phyloP scores from a whole-genome alignment of 2,888 invertebrate genomes.

The Tinea pellionella region DNA sequence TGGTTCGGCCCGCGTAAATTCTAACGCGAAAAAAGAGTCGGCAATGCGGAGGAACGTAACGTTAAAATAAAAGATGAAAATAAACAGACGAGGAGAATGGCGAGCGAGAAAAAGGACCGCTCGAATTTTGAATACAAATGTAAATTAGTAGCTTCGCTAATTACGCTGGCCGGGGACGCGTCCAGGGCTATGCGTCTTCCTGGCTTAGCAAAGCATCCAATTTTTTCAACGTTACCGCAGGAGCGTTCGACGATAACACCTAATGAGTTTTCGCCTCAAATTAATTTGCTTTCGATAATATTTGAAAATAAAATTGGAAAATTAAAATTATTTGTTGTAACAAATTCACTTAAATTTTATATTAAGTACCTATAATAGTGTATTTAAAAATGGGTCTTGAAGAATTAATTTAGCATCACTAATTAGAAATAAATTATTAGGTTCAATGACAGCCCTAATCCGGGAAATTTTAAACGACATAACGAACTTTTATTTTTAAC shows the following conservation, averaged over 20 bases:
- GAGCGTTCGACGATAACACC: conserved; percentile 33
- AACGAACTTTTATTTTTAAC: conserved; percentile 50
- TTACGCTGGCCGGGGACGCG: conserved; percentile 59
- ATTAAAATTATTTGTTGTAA: neutral
- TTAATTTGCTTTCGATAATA: neutral
- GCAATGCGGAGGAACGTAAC: conserved; percentile 46
- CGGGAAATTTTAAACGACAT: conserved; percentile 59
- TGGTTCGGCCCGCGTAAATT: conserved; percentile 48
- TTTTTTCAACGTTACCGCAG: conserved; percentile 45
- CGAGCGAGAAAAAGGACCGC: conserved; percentile 45
- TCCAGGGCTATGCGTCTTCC: conserved; percentile 64
- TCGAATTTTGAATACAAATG: conserved; percentile 72
- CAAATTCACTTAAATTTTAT: too few relatives aligned
- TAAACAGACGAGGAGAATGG: conserved; percentile 67
- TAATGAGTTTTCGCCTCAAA: neutral
- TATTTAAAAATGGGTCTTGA: too few relatives aligned
- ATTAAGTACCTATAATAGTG: too few relatives aligned
- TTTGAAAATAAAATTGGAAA: neutral
- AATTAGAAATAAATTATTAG: neutral
- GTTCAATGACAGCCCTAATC: conserved; percentile 28
- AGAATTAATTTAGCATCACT: too few relatives aligned
- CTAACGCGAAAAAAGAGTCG: conserved; percentile 60
- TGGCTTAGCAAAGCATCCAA: conserved; percentile 57
- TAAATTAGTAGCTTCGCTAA: conserved; percentile 71
- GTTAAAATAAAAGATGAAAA: conserved; percentile 52